phyloP scores from a whole-genome alignment of 2,797 vertebrate species.

The Valencia hispanica region DNA sequence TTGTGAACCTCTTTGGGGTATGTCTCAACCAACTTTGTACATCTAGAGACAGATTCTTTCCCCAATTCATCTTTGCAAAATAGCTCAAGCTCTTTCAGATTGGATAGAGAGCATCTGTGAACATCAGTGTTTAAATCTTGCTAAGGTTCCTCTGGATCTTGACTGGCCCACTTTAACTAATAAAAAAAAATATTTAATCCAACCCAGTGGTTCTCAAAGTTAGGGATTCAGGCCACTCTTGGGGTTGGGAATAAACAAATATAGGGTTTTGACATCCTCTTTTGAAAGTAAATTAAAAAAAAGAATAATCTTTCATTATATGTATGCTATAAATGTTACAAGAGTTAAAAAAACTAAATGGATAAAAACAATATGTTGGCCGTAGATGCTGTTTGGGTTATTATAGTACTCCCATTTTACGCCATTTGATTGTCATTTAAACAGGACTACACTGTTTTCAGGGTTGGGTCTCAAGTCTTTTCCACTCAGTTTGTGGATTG shows the following conservation, averaged over 20 bases:
- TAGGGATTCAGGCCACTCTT: too few species aligned
- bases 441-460: neutral
- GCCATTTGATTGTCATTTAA: neutral
- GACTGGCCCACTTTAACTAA: neutral
- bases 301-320: neutral
- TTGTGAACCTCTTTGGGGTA: neutral
- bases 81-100: neutral
- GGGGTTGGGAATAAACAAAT: too few species aligned
- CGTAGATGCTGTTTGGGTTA: neutral
- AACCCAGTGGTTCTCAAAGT: neutral
- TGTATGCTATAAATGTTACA: neutral
- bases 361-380: neutral
- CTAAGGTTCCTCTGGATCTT: neutral
- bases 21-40: neutral
- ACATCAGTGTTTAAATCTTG: neutral
- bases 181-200: neutral
- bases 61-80: neutral
- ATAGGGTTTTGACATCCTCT: neutral
- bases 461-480: neutral
- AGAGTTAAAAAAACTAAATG: neutral
- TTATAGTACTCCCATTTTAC: neutral
- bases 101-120: neutral
- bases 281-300: neutral
- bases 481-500: neutral
- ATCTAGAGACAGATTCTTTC: neutral